Evolutionary conservation across 2,888 invertebrate species (phyloP).

Genomic region (Drosophila formosana): DNA sequence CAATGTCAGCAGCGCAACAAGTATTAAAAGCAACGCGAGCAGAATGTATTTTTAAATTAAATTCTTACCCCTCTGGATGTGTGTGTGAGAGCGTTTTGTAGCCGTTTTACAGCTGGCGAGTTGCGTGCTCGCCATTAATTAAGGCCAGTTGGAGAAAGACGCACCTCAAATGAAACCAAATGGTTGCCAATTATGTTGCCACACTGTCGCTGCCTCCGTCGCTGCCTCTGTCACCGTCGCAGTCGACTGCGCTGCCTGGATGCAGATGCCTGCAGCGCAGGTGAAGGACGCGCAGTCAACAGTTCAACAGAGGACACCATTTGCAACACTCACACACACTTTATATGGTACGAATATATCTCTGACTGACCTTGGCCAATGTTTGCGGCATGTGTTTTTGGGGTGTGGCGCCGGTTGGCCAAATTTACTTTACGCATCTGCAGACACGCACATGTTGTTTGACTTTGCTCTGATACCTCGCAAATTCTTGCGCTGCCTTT

Average conservation of each 20-base stretch:
- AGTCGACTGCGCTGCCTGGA: neutral
- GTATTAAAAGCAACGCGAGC: conserved; percentile 39
- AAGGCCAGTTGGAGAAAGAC: conserved; percentile 28
- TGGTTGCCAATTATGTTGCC: conserved; percentile 25
- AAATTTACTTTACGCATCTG: conserved; percentile 23
- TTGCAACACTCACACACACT: conserved; percentile 8
- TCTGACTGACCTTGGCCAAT: conserved; percentile 45
- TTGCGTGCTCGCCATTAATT: conserved; percentile 71
- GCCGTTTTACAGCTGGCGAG: conserved; percentile 40
- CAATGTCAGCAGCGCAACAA: conserved; percentile 55
- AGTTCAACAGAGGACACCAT: conserved; percentile 42
- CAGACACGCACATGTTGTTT: conserved; percentile 14
- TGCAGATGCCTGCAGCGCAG: conserved; percentile 18
- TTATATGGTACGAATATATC: neutral
- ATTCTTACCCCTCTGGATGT: conserved; percentile 15
- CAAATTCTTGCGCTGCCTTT: conserved; percentile 1
- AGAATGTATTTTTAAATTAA: conserved; percentile 45
- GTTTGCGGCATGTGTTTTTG: conserved; percentile 7
- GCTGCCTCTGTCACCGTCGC: too few relatives aligned
- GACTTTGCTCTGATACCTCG: conserved; percentile 25
- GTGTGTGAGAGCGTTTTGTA: conserved; percentile 17
- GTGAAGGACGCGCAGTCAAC: conserved; percentile 34
- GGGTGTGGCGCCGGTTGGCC: conserved; percentile 51
- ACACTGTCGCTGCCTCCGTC: neutral
- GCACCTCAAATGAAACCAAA: conserved; percentile 29